Base-by-base conservation (phyloP, 2,888 invertebrate species). In the Leptarthrus brevirostris region DNA sequence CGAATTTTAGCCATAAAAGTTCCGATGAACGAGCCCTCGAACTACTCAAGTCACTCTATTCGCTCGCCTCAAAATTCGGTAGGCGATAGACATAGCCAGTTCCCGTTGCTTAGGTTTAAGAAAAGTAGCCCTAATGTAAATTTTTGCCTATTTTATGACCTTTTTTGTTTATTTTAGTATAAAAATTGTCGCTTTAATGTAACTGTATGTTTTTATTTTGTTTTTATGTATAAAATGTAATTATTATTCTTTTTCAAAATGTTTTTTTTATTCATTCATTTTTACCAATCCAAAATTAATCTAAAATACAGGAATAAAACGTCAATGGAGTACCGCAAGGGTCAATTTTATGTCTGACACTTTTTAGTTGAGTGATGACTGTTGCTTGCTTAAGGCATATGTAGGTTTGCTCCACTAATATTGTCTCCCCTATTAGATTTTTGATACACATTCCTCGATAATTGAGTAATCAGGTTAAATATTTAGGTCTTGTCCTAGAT, bases 61-160 rank as follows among this genome's bases (percentile, higher is more conserved):
- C 92, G 76, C 90, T 95, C 82, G 94, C 94, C 73, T 92, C 94
- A 18, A 90, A 91, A 86, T 94, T 93, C 89, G 93, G 93, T 79
- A 88, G 87, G 86, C 86, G 86, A 81, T 84, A 78, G 76, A 74
- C 75, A 26, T 14, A 52, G 69, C 52, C 52, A 52, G 69, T 52
- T 69, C 64, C 44, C 44, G 40, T 64, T 44, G 40, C 14, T 64
- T 64, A 64, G 64, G 44, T 64, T 64, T 64, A 64, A 64, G 64
- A 47, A 64, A 58, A 30, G n/a, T 64, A 64, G 64, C 20, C 47
- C 22, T 64, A 44, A 44, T 64, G 44, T 49, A 20, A 49, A 20
- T 49, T 16, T 49, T 12, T 49, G 49, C 49, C 49, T 49, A 49
- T 18, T 49, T 49, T 18, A 49, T 49, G 5, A 49, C 49, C 8